These are phyloP conservation scores for Drosophila paramelanica DNA, from an alignment of 2,888 invertebrate genomes.

Conservation along the genomic window DNA sequence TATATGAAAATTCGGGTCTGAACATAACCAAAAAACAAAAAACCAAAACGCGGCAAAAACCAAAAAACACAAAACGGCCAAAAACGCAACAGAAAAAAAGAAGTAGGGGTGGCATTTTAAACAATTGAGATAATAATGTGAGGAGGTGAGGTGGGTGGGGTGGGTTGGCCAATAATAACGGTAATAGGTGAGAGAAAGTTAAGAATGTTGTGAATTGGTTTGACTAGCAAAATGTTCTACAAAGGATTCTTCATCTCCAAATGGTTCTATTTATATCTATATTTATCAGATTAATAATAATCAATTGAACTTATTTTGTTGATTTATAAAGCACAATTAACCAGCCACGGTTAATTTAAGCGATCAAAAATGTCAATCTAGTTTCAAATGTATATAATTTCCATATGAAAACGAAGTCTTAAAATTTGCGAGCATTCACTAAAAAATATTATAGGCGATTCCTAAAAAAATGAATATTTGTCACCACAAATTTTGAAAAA, in stretches of 20 bases:
- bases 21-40: conserved; percentile 79
- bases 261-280: conserved; percentile 1
- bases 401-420: too few species aligned
- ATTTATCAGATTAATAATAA: too few species aligned
- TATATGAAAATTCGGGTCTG: conserved; percentile 94
- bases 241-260: neutral
- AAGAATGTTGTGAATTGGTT: conserved; percentile 41
- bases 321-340: too few species aligned
- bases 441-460: too few species aligned
- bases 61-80: conserved; percentile 56
- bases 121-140: conserved; percentile 23
- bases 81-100: conserved; percentile 35
- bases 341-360: too few species aligned
- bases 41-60: conserved; percentile 47
- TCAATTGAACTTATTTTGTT: too few species aligned
- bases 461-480: too few species aligned
- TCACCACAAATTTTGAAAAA: too few species aligned
- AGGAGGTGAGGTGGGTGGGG: conserved; percentile 5
- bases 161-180: conserved; percentile 19
- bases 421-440: too few species aligned
- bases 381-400: too few species aligned
- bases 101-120: conserved; percentile 43
- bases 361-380: too few species aligned
- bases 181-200: conserved; percentile 44
- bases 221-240: conserved; percentile 12